A percentile compares a stretch with the other conserved stretches of the same genome.
Evolutionary conservation across 2,888 invertebrate genomes (phyloP).

Genomic region (Oligia fasciuncula): DNA sequence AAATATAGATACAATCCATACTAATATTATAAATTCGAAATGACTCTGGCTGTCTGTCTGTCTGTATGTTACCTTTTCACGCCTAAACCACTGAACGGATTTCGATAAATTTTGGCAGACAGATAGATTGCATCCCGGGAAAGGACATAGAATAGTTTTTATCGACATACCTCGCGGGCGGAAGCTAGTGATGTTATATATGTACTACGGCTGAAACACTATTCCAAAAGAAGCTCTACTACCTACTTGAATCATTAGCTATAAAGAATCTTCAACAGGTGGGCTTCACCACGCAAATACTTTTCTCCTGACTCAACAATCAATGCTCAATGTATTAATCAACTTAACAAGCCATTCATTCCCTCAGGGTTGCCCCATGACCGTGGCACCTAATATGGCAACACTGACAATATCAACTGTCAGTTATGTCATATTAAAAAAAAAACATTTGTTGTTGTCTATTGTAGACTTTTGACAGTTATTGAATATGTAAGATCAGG

Average conservation of each 20-base stretch:
- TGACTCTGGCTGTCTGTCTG: too few relatives aligned
- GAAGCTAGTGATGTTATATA: too few relatives aligned
- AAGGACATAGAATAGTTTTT: too few relatives aligned
- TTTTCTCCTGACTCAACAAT: slow-evolving; percentile 23
- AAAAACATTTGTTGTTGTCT: slow-evolving; percentile 32
- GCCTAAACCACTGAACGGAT: too few relatives aligned
- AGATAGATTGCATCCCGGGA: too few relatives aligned
- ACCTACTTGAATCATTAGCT: background rate
- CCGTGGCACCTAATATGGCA: slow-evolving; percentile 54
- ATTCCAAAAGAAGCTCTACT: too few relatives aligned
- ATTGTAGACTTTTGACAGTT: slow-evolving; percentile 46
- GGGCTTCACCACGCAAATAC: slow-evolving; percentile 9
- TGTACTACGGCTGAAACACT: too few relatives aligned
- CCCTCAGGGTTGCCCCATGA: slow-evolving; percentile 50
- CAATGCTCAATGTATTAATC: slow-evolving; percentile 47
- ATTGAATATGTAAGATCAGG: slow-evolving; percentile 24
- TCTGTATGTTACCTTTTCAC: too few relatives aligned
- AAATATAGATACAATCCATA: too few relatives aligned
- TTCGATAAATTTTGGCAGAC: too few relatives aligned
- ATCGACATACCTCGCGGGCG: too few relatives aligned
- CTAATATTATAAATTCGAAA: too few relatives aligned
- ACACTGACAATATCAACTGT: slow-evolving; percentile 45
- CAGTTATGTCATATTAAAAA: slow-evolving; percentile 54
- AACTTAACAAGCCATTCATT: slow-evolving; percentile 53
- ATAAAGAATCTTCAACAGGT: background rate